A percentile compares a stretch with the other conserved stretches of the same genome.
phyloP scores from a whole-genome alignment of 1,140 invertebrate species.

The Nasonia vitripennis region DNA sequence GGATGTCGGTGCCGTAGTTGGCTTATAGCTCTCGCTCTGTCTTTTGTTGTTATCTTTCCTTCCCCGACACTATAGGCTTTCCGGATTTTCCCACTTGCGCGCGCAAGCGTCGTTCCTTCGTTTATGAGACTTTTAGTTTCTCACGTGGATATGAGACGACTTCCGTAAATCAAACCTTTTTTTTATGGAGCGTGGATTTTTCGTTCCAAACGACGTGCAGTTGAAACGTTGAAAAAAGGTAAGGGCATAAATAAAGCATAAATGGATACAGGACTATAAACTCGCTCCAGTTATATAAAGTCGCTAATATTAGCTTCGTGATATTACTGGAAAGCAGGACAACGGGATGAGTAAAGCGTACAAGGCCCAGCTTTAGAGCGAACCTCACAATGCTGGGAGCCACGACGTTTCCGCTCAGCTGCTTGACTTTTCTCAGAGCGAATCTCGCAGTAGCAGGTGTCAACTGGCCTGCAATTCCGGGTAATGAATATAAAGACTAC shows the following conservation, averaged over 20 bases:
- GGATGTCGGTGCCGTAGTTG: conserved; percentile 19
- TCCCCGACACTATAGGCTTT: neutral
- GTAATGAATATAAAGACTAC: neutral
- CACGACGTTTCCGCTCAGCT: conserved; percentile 57
- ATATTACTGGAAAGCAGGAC: too few relatives aligned
- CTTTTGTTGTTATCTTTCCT: conserved; percentile 16
- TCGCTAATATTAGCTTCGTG: too few relatives aligned
- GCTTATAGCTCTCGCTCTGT: conserved; percentile 32
- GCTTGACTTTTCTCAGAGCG: conserved; percentile 22
- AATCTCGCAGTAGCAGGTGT: conserved; percentile 57
- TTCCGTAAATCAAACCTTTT: conserved; percentile 14
- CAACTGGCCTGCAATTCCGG: conserved; percentile 56
- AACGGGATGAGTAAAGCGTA: conserved; percentile 30
- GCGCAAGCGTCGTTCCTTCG: conserved; percentile 9
- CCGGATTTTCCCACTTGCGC: conserved; percentile 12
- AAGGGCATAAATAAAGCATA: too few relatives aligned
- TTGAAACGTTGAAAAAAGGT: too few relatives aligned
- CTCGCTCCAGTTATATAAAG: neutral
- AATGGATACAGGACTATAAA: neutral
- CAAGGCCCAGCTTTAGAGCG: conserved; percentile 48
- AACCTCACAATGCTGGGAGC: conserved; percentile 57
- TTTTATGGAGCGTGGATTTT: neutral
- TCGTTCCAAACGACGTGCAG: neutral
- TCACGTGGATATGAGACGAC: neutral
- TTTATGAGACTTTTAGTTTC: conserved; percentile 32